phyloP scores from a whole-genome alignment of 2,888 invertebrate species.

The Caenorhabditis sulstoni region DNA sequence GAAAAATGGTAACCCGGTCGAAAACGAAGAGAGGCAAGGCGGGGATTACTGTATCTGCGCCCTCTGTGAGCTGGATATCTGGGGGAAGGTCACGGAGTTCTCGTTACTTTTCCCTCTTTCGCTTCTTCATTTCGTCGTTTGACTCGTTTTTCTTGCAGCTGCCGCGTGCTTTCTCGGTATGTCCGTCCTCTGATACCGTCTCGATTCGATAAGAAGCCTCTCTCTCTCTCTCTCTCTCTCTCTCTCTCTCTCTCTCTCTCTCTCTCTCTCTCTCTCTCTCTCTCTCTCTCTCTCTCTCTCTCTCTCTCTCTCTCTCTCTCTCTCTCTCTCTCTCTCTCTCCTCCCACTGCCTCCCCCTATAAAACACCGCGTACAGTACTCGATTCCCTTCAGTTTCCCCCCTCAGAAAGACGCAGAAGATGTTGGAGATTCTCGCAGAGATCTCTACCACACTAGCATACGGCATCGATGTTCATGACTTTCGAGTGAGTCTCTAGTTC shows the following conservation, averaged over 20 bases:
- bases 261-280: too few relatives aligned
- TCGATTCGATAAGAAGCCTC: not conserved
- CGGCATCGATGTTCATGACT: slow-evolving; percentile 25
- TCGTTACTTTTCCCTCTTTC: too few relatives aligned
- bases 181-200: slow-evolving; percentile 11
- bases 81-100: too few relatives aligned
- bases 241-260: too few relatives aligned
- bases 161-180: slow-evolving; percentile 42
- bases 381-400: slow-evolving; percentile 2
- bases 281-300: too few relatives aligned
- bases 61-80: too few relatives aligned
- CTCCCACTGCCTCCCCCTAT: slow-evolving; percentile 8
- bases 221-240: slow-evolving; percentile 5
- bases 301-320: slow-evolving; percentile 30
- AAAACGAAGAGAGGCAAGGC: too few relatives aligned
- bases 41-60: too few relatives aligned
- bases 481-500: slow-evolving; percentile 30
- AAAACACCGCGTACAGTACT: slow-evolving; percentile 18
- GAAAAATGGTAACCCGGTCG: too few relatives aligned
- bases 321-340: slow-evolving; percentile 31
- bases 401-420: not conserved
- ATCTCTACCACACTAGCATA: slow-evolving; percentile 20
- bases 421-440: slow-evolving; percentile 31
- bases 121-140: too few relatives aligned
- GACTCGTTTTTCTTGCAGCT: too few relatives aligned